Percentiles rank a stretch among this genome's conserved stretches.
Evolutionary conservation across 2,113 vertebrate species (phyloP).

Genomic region (Cephalophus harveyi): DNA sequence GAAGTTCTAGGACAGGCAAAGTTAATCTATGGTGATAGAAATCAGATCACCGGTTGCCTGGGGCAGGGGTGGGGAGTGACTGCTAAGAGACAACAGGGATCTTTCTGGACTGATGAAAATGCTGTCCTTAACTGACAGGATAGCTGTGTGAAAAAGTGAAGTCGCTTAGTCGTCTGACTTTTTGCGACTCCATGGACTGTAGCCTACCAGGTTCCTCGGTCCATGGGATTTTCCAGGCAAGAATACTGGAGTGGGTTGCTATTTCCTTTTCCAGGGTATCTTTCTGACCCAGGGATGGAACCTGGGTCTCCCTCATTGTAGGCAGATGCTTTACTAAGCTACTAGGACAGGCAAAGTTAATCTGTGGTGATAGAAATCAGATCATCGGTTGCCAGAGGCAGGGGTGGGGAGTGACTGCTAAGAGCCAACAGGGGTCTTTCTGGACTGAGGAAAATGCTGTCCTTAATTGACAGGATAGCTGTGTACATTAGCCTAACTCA

Average conservation of each 20-base stretch:
- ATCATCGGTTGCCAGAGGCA: not conserved
- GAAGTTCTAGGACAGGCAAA: slow-evolving; percentile 22
- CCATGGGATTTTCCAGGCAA: too few relatives aligned
- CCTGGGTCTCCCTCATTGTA: too few relatives aligned
- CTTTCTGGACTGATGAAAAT: not conserved
- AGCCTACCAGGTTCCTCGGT: too few relatives aligned
- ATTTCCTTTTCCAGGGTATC: too few relatives aligned
- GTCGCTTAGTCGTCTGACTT: too few relatives aligned
- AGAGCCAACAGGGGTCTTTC: not conserved
- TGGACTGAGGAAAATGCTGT: not conserved
- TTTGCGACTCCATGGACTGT: too few relatives aligned
- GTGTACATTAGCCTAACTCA: not conserved
- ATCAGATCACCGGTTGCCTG: slow-evolving; percentile 32
- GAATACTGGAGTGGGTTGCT: too few relatives aligned
- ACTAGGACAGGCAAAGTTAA: slow-evolving; percentile 28
- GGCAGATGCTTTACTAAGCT: too few relatives aligned
- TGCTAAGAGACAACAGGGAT: not conserved
- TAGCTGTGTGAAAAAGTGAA: too few relatives aligned
- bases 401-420: not conserved
- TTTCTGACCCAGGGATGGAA: too few relatives aligned
- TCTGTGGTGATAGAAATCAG: slow-evolving; percentile 35
- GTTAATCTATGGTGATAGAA: slow-evolving; percentile 29
- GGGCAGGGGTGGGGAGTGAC: not conserved
- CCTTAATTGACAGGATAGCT: not conserved
- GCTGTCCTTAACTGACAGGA: not conserved